A percentile compares a stretch with the other conserved stretches of the same genome.
Conservation (phyloP, 2,888 invertebrate species). For the Drosophila monieri region DNA sequence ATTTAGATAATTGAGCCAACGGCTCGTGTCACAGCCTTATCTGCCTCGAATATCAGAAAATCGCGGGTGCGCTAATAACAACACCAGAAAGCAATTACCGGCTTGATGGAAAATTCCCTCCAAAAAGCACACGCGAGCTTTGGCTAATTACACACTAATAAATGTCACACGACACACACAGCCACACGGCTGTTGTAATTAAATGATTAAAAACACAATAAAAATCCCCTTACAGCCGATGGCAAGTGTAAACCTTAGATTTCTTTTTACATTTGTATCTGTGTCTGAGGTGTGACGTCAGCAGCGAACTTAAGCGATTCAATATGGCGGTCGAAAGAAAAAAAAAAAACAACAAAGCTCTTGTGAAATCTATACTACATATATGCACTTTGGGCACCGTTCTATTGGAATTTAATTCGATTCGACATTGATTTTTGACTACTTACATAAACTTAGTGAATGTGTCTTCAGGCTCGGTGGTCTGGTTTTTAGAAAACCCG, state of each 20-base stretch:
- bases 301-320: conserved; percentile 30
- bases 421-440: not conserved
- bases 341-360: conserved; percentile 17
- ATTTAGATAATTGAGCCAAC: conserved; percentile 55
- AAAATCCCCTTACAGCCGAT: conserved; percentile 29
- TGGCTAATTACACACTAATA: conserved; percentile 34
- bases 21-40: conserved; percentile 30
- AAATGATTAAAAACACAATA: conserved; percentile 7
- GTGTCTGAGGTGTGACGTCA: conserved; percentile 29
- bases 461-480: conserved; percentile 60
- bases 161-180: conserved; percentile 28
- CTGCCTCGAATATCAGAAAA: conserved; percentile 53
- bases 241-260: conserved; percentile 8
- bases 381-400: conserved; percentile 23
- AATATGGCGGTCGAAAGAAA: conserved; percentile 42
- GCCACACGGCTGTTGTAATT: conserved; percentile 13
- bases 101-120: conserved; percentile 59
- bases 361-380: not conserved
- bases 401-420: conserved; percentile 6
- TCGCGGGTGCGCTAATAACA: conserved; percentile 35
- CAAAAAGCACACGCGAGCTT: conserved; percentile 44
- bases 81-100: conserved; percentile 62
- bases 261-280: not conserved
- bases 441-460: conserved; percentile 58
- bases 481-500: conserved; percentile 55